Percentiles rank a stretch among this genome's conserved stretches.
Evolutionary conservation across 2,888 invertebrate genomes (phyloP).

Genomic region (Troilus luridus): DNA sequence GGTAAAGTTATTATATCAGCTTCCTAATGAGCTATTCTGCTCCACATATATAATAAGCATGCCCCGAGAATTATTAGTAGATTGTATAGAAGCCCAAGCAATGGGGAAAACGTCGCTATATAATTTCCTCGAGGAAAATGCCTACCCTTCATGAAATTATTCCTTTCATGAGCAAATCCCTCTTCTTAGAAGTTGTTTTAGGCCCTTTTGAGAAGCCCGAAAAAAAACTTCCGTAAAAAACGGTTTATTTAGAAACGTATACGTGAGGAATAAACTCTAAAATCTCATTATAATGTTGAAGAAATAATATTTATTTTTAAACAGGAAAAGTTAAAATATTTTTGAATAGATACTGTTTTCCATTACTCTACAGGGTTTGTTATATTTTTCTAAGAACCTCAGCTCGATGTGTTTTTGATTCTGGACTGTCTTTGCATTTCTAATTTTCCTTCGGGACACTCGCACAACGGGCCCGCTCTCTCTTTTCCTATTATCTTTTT

Average conservation of each 20-base stretch:
- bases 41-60: no score
- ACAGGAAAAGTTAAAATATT: not conserved
- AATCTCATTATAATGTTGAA: not conserved
- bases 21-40: no score
- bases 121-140: no score
- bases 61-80: no score
- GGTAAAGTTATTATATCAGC: no score
- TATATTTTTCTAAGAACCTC: not conserved
- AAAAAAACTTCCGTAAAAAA: no score
- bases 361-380: not conserved
- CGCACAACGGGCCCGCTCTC: not conserved
- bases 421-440: not conserved
- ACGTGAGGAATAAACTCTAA: not conserved
- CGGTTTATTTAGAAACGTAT: not conserved
- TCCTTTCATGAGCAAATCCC: no score
- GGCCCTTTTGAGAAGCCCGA: no score
- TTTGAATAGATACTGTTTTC: not conserved
- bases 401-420: slow-evolving; percentile 11
- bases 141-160: no score
- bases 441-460: not conserved
- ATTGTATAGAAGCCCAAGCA: no score
- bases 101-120: no score
- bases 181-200: no score
- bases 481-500: not conserved
- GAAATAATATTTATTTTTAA: not conserved